These are phyloP conservation scores for Mionectes macconnelli DNA, from an alignment of 2,113 vertebrate species.

Conservation along the genomic window DNA sequence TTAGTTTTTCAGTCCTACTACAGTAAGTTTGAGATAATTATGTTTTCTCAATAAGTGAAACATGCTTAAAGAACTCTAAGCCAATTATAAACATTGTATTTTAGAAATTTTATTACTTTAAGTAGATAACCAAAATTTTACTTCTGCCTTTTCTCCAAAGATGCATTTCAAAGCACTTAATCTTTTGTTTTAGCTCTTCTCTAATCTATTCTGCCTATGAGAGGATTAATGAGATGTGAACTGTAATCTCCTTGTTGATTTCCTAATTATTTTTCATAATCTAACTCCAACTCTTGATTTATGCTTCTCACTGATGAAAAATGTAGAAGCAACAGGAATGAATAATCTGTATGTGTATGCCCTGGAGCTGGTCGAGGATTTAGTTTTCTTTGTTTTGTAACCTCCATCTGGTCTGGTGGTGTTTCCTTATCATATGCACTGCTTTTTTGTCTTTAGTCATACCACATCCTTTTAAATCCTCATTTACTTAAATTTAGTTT, in stretches of 20 bases:
- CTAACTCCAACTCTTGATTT: not conserved
- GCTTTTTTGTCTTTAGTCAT: not conserved
- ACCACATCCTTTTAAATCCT: not conserved
- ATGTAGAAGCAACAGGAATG: not conserved
- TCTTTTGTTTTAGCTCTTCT: conserved; percentile 8
- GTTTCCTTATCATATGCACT: not conserved
- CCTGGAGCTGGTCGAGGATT: not conserved
- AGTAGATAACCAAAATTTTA: not conserved
- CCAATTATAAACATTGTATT: not conserved
- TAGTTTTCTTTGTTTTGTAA: not conserved
- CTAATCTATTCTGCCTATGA: not conserved
- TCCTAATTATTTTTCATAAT: conserved; percentile 51
- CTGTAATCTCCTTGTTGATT: conserved; percentile 46
- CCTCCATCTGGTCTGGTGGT: not conserved
- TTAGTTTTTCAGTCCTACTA: not conserved
- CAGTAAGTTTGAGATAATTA: not conserved
- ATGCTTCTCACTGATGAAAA: not conserved
- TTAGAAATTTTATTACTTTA: not conserved
- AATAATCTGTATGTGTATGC: not conserved
- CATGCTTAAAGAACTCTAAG: not conserved
- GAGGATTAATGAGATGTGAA: conserved; percentile 41
- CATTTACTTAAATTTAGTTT: not conserved
- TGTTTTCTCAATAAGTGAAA: not conserved
- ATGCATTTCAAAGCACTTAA: not conserved
- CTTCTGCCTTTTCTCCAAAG: not conserved